Evolutionary conservation across 2,797 vertebrate species (phyloP).

Genomic region (Xyrichtys novacula): DNA sequence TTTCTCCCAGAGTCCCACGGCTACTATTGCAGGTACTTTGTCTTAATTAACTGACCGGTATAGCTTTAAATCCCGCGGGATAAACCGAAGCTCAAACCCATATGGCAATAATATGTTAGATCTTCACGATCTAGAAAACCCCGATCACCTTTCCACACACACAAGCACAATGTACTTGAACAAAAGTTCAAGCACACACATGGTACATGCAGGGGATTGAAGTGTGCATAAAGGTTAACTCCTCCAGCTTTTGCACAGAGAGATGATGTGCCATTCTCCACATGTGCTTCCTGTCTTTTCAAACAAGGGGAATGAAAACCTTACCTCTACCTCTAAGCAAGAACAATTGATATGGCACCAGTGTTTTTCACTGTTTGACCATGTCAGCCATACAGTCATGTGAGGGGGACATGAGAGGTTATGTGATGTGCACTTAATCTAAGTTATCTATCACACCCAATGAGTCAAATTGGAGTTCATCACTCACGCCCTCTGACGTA

Average conservation of each 20-base stretch:
- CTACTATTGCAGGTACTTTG: constrained; percentile 31
- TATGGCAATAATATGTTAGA: constrained; percentile 14
- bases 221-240: constrained; percentile 12
- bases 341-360: background rate
- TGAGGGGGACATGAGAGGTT: background rate
- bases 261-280: background rate
- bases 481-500: constrained; percentile 22
- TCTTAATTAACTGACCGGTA: constrained; percentile 42
- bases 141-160: background rate
- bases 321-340: background rate
- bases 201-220: constrained; percentile 19
- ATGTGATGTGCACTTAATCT: constrained; percentile 7
- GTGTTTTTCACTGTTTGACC: background rate
- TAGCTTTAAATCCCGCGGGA: constrained; percentile 14
- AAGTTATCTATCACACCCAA: constrained; percentile 16
- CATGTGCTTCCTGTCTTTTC: background rate
- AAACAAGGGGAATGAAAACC: background rate
- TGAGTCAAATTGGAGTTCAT: constrained; percentile 27
- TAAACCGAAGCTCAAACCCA: background rate
- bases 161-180: background rate
- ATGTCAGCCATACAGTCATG: background rate
- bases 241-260: background rate
- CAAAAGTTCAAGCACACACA: background rate
- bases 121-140: background rate
- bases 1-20: background rate